phyloP scores from a whole-genome alignment of 2,888 invertebrate species.

The Halocaridina rubra region DNA sequence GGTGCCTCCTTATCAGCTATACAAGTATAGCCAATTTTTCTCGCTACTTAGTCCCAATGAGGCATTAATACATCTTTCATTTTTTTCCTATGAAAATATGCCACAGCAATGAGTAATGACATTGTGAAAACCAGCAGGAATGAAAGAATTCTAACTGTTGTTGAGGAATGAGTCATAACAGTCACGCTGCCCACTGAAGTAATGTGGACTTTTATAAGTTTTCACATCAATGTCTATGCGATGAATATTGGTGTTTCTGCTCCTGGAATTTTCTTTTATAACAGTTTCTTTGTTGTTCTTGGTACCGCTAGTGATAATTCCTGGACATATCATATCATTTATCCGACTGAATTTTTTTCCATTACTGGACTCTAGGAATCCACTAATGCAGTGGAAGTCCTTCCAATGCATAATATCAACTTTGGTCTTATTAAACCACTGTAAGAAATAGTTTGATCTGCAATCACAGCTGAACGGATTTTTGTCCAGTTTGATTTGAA shows the following conservation, averaged over 20 bases:
- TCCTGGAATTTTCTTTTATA: background rate
- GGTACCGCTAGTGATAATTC: too few species aligned
- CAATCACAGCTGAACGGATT: conserved; percentile 80
- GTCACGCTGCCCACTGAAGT: conserved; percentile 14
- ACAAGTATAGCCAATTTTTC: conserved; percentile 64
- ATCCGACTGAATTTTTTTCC: conserved; percentile 24
- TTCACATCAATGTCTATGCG: background rate
- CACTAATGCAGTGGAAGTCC: conserved; percentile 44
- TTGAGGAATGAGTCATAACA: conserved; percentile 49
- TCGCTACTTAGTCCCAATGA: conserved; percentile 65
- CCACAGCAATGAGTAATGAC: conserved; percentile 50
- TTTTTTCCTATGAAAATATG: conserved; percentile 43
- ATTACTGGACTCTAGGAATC: conserved; percentile 25
- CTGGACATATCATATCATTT: conserved; percentile 11
- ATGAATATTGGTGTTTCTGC: background rate
- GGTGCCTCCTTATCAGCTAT: conserved; percentile 56
- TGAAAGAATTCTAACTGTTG: conserved; percentile 40
- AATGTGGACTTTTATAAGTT: background rate
- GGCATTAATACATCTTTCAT: conserved; percentile 58
- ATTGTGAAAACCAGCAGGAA: conserved; percentile 55
- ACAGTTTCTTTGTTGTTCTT: too few species aligned
- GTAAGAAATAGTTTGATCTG: conserved; percentile 73
- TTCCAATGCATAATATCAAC: conserved; percentile 13
- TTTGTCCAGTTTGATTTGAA: conserved; percentile 75
- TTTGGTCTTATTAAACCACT: conserved; percentile 75